Evolutionary conservation across 2,113 vertebrate genomes (phyloP), one percentile per base, ranked within the genome.

Genomic region (Neolamprologus caudopunctatus): DNA sequence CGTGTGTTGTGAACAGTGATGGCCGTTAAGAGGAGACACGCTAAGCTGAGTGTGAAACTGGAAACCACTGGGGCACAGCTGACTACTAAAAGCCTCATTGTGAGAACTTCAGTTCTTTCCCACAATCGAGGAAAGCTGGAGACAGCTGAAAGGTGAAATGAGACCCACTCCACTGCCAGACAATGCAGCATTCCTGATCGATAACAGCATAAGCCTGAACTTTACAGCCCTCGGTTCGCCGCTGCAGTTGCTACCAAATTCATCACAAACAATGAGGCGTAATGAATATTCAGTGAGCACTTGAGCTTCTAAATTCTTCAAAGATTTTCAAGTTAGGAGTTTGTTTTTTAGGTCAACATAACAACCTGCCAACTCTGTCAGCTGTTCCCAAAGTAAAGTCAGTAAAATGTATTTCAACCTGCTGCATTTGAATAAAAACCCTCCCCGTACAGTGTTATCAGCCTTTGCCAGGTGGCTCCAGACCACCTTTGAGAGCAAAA

Each of bases 21-120:
- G 86, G 87, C 89, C 68, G 92, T 93, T 93, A 88, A 89, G 71
- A 91, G 93, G 94, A 96, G 95, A 96, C 92, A 95, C 85, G 95
- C 95, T 94, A 95, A 89, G 92, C 92, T 87, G 93, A 94, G 93
- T 96, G 94, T 95, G 95, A 96, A 96, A 96, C 94, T 94, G 93
- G 86, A 96, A 94, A 96, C 90, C 93, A 95, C 71, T 94, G 91
- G 91, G 93, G 95, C 93, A 90, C 92, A 94, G 91, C 96, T 96
- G 93, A 95, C 94, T 94, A 89, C 90, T 94, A 92, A 95, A 93
- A 93, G 91, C 91, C 94, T 93, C 92, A 92, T 90, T 94, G 94
- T 95, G 92, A 81, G 91, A 93, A 93, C 87, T 88, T 84, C 58
- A 80, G 83, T 91, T 90, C 61, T 80, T 94, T 94, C 94, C 91